A percentile compares a stretch with the other conserved stretches of the same genome.
These are phyloP conservation scores for Girardinus metallicus DNA, from an alignment of 2,797 vertebrate genomes.

Conservation along the genomic window DNA sequence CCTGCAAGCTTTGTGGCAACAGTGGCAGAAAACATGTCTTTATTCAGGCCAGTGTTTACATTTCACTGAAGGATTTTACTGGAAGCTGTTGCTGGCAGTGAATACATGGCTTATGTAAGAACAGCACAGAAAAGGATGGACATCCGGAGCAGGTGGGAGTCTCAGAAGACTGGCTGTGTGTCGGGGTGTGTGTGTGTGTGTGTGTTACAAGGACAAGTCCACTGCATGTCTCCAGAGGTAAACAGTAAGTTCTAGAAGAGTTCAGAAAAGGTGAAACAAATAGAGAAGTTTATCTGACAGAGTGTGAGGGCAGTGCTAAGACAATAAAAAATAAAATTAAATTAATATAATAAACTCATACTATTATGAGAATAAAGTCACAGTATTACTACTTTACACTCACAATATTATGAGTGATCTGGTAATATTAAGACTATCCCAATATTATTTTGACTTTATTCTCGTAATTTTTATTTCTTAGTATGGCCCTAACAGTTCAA, in stretches of 20 bases:
- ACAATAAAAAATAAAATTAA: too few species aligned
- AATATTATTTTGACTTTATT: too few species aligned
- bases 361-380: too few species aligned
- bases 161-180: conserved; percentile 8
- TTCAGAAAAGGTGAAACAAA: not conserved
- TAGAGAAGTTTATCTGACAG: not conserved
- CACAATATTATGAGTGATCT: too few species aligned
- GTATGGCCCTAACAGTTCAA: too few species aligned
- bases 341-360: too few species aligned
- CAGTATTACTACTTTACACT: too few species aligned
- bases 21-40: conserved; percentile 6
- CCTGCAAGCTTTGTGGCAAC: not conserved
- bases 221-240: not conserved
- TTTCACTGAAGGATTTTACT: conserved; percentile 18
- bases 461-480: too few species aligned
- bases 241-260: not conserved
- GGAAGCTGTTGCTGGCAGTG: conserved; percentile 33
- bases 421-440: too few species aligned
- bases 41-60: conserved; percentile 30
- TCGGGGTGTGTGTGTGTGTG: not conserved
- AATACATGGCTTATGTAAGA: conserved; percentile 40
- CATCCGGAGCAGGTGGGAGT: conserved; percentile 19
- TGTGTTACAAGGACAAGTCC: not conserved
- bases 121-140: conserved; percentile 24
- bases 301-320: too few species aligned